Evolutionary conservation across 2,797 vertebrate genomes (phyloP).

Genomic region (Streptopelia turtur): DNA sequence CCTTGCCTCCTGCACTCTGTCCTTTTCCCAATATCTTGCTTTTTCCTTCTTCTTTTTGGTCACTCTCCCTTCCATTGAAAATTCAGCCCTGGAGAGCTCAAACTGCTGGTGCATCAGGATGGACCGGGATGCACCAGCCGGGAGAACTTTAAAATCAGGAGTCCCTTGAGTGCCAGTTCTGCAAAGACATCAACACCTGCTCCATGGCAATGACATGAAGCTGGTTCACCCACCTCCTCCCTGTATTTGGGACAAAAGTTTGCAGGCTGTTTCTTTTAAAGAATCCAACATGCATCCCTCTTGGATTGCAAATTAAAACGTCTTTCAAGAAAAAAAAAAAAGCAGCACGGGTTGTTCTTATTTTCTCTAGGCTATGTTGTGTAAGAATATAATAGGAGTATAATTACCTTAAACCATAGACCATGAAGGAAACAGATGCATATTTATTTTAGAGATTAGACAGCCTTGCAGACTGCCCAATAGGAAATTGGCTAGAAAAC

Average conservation of each 20-base stretch:
- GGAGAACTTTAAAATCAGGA: background rate
- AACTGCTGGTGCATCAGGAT: background rate
- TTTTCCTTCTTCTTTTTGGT: background rate
- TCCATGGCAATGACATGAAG: background rate
- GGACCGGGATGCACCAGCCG: background rate
- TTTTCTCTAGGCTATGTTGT: background rate
- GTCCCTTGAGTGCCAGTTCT: background rate
- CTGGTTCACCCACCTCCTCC: background rate
- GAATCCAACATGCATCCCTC: background rate
- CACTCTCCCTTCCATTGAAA: background rate
- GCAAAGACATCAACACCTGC: background rate
- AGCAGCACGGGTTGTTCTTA: background rate
- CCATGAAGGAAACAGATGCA: constrained; percentile 53
- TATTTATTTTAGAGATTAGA: constrained; percentile 46
- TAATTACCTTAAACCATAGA: background rate
- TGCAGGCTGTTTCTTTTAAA: background rate
- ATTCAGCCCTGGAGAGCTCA: background rate
- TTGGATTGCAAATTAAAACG: background rate
- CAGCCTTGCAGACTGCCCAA: background rate
- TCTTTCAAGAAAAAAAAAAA: background rate
- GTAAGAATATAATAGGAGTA: background rate
- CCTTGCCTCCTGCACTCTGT: background rate
- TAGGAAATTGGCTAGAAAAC: constrained; percentile 9
- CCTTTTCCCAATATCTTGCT: background rate
- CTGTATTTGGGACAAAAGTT: rapidly evolving